Percentiles rank a stretch among this genome's conserved stretches.
phyloP scores from a whole-genome alignment of 1,140 invertebrate genomes.

The Drosophila repletoides region DNA sequence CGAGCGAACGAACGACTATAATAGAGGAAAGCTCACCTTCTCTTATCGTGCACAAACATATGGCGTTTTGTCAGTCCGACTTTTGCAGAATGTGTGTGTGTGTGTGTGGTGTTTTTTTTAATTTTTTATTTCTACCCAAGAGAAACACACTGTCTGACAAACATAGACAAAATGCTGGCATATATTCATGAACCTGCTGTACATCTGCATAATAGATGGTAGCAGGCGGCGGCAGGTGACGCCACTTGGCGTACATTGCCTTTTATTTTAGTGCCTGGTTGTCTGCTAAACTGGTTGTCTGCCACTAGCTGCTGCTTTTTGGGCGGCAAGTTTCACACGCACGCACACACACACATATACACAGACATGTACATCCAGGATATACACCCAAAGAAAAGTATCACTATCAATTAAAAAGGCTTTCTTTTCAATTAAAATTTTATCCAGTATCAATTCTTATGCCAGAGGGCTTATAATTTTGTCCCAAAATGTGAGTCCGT shows the following conservation, averaged over 20 bases:
- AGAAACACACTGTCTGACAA: conserved; percentile 4
- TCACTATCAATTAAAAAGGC: too few species aligned
- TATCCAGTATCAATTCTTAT: too few species aligned
- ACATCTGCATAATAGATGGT: conserved; percentile 77
- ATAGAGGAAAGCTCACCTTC: background rate
- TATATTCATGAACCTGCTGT: conserved; percentile 78
- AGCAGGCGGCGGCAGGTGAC: conserved; percentile 66
- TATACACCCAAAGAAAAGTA: too few species aligned
- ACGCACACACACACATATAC: conserved; percentile 22
- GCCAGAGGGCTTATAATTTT: too few species aligned
- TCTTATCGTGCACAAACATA: conserved; percentile 73
- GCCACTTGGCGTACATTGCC: conserved; percentile 68
- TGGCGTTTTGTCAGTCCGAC: conserved; percentile 71
- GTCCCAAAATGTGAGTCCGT: too few species aligned
- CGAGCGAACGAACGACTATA: too few species aligned
- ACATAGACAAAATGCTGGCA: conserved; percentile 63
- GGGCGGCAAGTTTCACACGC: conserved; percentile 57
- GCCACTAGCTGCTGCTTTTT: conserved; percentile 48
- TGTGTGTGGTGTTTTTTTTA: conserved; percentile 19
- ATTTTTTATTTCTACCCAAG: conserved; percentile 40
- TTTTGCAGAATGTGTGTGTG: conserved; percentile 17
- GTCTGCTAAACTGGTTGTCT: conserved; percentile 44
- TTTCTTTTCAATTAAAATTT: too few species aligned
- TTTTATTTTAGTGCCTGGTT: conserved; percentile 72
- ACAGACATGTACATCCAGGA: conserved; percentile 1